Evolutionary conservation across 1,140 invertebrate species (phyloP).

Genomic region (Monomorium pharaonis): DNA sequence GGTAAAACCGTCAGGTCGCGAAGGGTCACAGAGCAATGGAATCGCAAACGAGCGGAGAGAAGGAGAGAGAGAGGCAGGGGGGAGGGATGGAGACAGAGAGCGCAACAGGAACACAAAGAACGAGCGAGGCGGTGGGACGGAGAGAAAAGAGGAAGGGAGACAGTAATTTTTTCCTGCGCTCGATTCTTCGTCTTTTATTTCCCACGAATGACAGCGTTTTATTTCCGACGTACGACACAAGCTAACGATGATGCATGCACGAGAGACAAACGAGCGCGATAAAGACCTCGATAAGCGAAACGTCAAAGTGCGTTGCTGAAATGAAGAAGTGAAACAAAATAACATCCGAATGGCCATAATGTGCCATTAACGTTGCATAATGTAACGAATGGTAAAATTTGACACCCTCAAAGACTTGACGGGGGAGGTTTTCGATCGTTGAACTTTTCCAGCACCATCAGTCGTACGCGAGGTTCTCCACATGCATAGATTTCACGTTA

Average conservation of each 20-base stretch:
- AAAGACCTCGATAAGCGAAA: constrained; percentile 24
- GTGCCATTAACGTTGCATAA: neutral
- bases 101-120: constrained; percentile 26
- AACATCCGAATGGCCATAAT: neutral
- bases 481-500: neutral
- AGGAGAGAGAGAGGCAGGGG: neutral
- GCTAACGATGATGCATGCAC: constrained; percentile 36
- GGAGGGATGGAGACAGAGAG: neutral
- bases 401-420: neutral
- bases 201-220: constrained; percentile 51
- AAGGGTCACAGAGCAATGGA: constrained; percentile 57
- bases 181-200: constrained; percentile 54
- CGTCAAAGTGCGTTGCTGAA: neutral
- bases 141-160: constrained; percentile 27
- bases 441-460: neutral
- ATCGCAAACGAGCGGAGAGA: constrained; percentile 48
- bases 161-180: constrained; percentile 43
- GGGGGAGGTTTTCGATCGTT: neutral
- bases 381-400: neutral
- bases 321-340: constrained; percentile 3
- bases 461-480: neutral
- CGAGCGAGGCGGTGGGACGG: neutral
- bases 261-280: constrained; percentile 15
- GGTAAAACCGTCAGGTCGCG: constrained; percentile 56
- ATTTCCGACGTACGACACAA: constrained; percentile 23